A percentile compares a stretch with the other conserved stretches of the same genome.
Conservation (phyloP, 92 coral and sea anemone species). For the Palythoa heliodiscus region DNA sequence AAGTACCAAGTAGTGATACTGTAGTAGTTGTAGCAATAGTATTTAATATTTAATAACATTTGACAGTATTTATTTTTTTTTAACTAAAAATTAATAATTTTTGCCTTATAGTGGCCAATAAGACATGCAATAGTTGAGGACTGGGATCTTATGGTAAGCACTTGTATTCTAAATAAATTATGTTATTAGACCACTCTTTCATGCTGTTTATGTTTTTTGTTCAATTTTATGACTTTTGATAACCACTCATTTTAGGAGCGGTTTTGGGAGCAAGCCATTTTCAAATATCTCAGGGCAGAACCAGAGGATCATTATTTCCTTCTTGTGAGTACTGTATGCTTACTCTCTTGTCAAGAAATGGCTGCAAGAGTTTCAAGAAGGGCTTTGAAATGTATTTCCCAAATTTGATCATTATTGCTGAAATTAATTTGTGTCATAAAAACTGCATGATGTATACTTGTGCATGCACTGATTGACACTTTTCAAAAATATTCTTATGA, state of each 20-base stretch:
- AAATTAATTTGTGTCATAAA: no score
- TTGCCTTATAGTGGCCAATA: conserved; percentile 88
- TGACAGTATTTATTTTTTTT: no score
- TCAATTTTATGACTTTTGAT: background rate
- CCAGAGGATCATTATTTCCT: conserved; percentile 99
- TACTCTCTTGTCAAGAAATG: background rate
- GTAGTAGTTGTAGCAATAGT: no score
- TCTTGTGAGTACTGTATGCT: conserved; percentile 64
- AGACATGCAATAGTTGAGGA: conserved; percentile 99
- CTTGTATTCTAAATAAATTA: background rate
- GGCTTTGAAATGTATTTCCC: no score
- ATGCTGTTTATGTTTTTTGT: background rate
- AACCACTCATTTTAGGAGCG: conserved; percentile 65
- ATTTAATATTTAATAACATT: no score
- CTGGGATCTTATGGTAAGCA: conserved; percentile 97
- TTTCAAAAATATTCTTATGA: no score
- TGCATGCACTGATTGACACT: no score
- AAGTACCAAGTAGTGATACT: no score
- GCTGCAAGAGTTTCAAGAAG: no score
- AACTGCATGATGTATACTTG: no score
- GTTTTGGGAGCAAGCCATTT: conserved; percentile 99
- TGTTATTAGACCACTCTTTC: no score
- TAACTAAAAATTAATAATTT: background rate
- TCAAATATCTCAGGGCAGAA: conserved; percentile 96
- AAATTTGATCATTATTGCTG: no score